Conservation (phyloP, 2,113 vertebrate genomes). For the Pituophis catenifer region DNA sequence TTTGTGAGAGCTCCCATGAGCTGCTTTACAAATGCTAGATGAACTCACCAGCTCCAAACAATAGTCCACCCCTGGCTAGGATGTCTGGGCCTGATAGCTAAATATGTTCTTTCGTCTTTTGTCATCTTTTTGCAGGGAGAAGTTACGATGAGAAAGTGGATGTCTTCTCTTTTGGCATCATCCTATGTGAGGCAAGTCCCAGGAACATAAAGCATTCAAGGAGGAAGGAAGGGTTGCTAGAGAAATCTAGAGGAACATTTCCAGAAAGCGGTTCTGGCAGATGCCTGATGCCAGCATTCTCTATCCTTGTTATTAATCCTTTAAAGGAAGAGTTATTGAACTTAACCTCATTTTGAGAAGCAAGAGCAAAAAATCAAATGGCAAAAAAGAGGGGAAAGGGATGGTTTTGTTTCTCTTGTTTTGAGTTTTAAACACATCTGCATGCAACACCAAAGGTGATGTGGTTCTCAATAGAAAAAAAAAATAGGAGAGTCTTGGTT, state of each 20-base stretch:
- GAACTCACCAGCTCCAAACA: background rate
- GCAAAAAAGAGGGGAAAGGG: background rate
- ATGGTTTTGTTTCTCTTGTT: background rate
- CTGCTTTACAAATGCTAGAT: background rate
- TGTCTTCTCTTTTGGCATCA: constrained; percentile 97
- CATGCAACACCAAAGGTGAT: background rate
- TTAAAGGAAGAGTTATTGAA: background rate
- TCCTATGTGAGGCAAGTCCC: constrained; percentile 87
- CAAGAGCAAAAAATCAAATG: background rate
- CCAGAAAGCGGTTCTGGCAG: background rate
- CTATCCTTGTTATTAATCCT: background rate
- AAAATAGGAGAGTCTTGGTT: background rate
- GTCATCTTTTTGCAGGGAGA: constrained; percentile 73
- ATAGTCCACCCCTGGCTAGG: background rate
- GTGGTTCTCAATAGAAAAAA: background rate
- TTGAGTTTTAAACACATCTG: background rate
- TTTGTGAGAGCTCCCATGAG: background rate
- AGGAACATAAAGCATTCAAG: background rate
- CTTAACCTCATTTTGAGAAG: background rate
- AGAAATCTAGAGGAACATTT: background rate
- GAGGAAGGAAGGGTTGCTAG: background rate
- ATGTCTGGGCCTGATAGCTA: background rate
- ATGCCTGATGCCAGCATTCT: background rate
- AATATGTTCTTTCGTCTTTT: background rate
- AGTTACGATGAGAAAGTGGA: constrained; percentile 97